A percentile compares a stretch with the other conserved stretches of the same genome.
phyloP scores from a whole-genome alignment of 1,140 invertebrate species.

The Rhizoglyphus robini region DNA sequence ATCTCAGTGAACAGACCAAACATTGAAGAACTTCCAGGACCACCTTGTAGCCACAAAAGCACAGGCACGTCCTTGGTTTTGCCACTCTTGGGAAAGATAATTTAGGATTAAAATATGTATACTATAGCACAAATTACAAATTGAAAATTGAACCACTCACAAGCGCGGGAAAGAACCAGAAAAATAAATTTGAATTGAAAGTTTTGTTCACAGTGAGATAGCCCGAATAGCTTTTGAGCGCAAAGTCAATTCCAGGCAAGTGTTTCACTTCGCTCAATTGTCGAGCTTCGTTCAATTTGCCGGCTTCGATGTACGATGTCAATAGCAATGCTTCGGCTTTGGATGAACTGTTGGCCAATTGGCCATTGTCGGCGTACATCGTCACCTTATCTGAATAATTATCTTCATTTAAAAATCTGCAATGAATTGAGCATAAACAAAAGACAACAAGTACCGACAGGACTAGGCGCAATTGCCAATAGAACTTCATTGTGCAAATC shows the following conservation, averaged over 20 bases:
- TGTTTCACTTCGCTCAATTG: slow-evolving; percentile 22
- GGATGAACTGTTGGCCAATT: no score
- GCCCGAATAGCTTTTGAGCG: slow-evolving; percentile 19
- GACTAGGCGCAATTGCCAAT: no score
- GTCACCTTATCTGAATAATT: no score
- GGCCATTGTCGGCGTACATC: no score
- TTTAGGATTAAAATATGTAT: background rate
- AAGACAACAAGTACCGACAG: no score
- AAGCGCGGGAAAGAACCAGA: slow-evolving; percentile 28
- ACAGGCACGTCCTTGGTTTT: slow-evolving; percentile 40
- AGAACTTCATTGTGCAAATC: no score
- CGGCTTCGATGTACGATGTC: slow-evolving; percentile 22
- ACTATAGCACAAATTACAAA: background rate
- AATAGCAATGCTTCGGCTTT: slow-evolving; percentile 22
- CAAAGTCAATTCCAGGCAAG: slow-evolving; percentile 29
- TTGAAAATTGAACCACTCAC: slow-evolving; percentile 21
- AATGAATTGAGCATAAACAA: no score
- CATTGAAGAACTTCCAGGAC: slow-evolving; percentile 60
- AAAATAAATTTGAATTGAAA: no score
- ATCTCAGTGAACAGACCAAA: slow-evolving; percentile 67
- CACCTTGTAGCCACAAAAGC: no score
- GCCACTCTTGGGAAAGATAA: background rate
- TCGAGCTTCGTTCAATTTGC: slow-evolving; percentile 18
- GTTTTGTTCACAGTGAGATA: slow-evolving; percentile 20
- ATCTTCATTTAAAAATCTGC: no score